These are phyloP conservation scores for Drosophila triauraria DNA, from an alignment of 1,140 invertebrate genomes.

Conservation along the genomic window DNA sequence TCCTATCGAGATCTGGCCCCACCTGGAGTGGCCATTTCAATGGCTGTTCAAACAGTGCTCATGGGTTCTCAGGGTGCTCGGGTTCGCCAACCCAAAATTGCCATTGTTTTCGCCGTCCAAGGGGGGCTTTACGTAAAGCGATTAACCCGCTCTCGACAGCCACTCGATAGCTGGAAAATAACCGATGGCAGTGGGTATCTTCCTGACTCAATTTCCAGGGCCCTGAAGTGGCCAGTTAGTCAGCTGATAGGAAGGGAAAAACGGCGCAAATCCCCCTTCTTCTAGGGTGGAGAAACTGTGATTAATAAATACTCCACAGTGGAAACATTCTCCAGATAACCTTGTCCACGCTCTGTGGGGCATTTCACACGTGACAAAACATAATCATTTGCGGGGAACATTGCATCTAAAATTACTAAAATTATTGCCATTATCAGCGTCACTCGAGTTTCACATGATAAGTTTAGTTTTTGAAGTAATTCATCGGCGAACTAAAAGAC, in stretches of 20 bases:
- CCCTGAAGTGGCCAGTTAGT: constrained; percentile 17
- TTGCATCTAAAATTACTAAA: constrained; percentile 5
- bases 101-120: constrained; percentile 54
- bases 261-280: constrained; percentile 13
- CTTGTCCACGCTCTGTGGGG: constrained; percentile 18
- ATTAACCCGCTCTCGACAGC: constrained; percentile 25
- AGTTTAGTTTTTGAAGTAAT: neutral
- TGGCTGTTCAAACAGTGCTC: constrained; percentile 59
- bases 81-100: constrained; percentile 33
- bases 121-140: constrained; percentile 40
- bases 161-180: constrained; percentile 29
- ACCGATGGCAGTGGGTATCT: constrained; percentile 22
- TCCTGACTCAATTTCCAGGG: neutral
- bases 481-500: neutral
- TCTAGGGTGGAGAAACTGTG: neutral
- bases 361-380: constrained; percentile 24
- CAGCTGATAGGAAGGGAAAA: constrained; percentile 16
- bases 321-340: constrained; percentile 22
- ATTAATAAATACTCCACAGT: constrained; percentile 7
- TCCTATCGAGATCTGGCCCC: constrained; percentile 39
- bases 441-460: neutral
- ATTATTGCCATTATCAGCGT: constrained; percentile 17
- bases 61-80: constrained; percentile 31
- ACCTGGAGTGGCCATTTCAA: constrained; percentile 56
- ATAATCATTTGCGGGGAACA: constrained; percentile 19